Conservation (phyloP, 2,113 vertebrate genomes). For the Colossoma macropomum region DNA sequence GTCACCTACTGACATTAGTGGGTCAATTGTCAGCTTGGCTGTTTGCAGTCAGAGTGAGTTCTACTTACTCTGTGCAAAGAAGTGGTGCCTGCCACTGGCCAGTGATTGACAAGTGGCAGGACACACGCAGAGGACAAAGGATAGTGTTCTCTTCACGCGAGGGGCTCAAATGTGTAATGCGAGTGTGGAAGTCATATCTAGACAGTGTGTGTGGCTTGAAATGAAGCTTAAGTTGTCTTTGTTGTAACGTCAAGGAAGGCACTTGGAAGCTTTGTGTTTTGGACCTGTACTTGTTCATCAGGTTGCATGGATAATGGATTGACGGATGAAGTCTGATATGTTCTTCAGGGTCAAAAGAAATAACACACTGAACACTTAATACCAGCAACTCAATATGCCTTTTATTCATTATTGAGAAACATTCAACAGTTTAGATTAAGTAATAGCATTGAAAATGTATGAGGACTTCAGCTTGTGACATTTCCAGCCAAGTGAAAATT, state of each 20-base stretch:
- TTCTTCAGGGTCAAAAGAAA: slow-evolving; percentile 18
- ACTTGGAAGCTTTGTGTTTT: slow-evolving; percentile 35
- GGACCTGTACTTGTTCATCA: slow-evolving; percentile 33
- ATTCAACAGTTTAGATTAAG: slow-evolving; percentile 25
- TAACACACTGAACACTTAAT: slow-evolving; percentile 24
- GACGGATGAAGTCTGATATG: slow-evolving; percentile 37
- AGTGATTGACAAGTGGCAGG: slow-evolving; percentile 48
- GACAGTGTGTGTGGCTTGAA: slow-evolving; percentile 62
- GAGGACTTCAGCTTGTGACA: slow-evolving; percentile 25
- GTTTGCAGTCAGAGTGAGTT: slow-evolving; percentile 40
- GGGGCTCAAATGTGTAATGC: slow-evolving; percentile 49
- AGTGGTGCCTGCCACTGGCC: slow-evolving; percentile 26
- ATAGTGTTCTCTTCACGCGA: slow-evolving; percentile 38
- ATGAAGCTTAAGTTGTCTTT: slow-evolving; percentile 38
- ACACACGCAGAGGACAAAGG: slow-evolving; percentile 36
- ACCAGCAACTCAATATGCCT: slow-evolving; percentile 34
- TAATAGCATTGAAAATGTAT: slow-evolving; percentile 33
- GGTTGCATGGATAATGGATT: slow-evolving; percentile 40
- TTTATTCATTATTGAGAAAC: slow-evolving; percentile 40
- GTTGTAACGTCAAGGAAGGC: slow-evolving; percentile 12
- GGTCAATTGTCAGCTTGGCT: slow-evolving; percentile 69
- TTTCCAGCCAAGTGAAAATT: slow-evolving; percentile 34
- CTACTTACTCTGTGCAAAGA: slow-evolving; percentile 54
- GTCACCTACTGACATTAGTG: slow-evolving; percentile 71
- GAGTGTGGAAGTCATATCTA: slow-evolving; percentile 53